Evolutionary conservation across 2,888 invertebrate genomes (phyloP).

Genomic region (Luffia ferchaultella): DNA sequence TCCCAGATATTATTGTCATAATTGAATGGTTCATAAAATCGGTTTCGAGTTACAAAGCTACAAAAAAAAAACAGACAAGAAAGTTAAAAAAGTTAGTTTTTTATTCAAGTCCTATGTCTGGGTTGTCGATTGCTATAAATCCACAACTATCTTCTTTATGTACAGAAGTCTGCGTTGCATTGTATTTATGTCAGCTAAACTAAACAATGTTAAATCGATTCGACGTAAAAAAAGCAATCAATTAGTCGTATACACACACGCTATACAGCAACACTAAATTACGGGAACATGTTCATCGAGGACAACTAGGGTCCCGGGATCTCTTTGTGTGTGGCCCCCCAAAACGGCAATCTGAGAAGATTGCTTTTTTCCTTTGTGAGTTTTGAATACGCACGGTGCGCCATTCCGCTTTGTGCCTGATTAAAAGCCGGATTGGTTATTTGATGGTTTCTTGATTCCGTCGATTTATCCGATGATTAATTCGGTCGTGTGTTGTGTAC

Average conservation of each 20-base stretch:
- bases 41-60: no score
- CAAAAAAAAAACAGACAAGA: no score
- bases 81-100: no score
- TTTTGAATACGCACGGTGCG: conserved; percentile 20
- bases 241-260: conserved; percentile 39
- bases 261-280: neutral
- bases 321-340: conserved; percentile 42
- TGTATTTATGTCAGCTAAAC: no score
- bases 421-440: conserved; percentile 63
- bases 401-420: conserved; percentile 46
- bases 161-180: no score
- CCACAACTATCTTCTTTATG: no score
- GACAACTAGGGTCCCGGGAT: conserved; percentile 9
- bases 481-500: conserved; percentile 16
- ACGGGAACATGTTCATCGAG: neutral
- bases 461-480: conserved; percentile 54
- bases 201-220: no score
- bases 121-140: no score
- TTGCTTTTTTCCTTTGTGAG: conserved; percentile 66
- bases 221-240: conserved; percentile 32
- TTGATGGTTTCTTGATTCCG: conserved; percentile 58
- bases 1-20: no score
- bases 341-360: conserved; percentile 62
- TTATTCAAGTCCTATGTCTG: no score
- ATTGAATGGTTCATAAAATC: no score